Base-by-base conservation (phyloP, 2,113 vertebrate species). In the Phylloscopus whistleri region DNA sequence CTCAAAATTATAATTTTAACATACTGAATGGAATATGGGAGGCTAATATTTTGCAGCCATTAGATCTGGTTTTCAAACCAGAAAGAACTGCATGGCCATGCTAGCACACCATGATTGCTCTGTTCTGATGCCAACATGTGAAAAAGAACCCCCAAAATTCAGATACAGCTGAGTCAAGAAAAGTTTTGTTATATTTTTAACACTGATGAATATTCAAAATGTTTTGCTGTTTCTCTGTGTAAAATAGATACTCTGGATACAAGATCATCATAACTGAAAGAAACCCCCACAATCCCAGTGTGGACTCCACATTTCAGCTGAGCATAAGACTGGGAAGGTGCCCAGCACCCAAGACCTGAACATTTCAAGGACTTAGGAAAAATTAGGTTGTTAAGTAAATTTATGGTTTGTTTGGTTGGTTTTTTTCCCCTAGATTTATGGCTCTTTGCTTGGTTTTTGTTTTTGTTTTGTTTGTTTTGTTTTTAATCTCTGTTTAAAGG, bases 251-350 rank as follows among this genome's bases (percentile, higher is more conserved):
- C 5, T 52, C 28, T 53, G 18, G 23, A 58, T 43, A 66, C 5
- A 72, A 53, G 37, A 53, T 24, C 8, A 49, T 30, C 1, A 6
- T 4, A 53, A 67, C 10, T 31, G 18, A 64, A 78, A 56, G 26
- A 52, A 66, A 53, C 2, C 4, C 7, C 19, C 21, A 35, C 18
- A 68, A 7, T 31, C n/a, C 28, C 39, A 6, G 1, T 4, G 1
- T 16, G 24, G 13, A 22, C 18, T 58, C 35, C 43, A 24, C 9
- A 27, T 63, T 83, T 83, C 68, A n/a, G 28, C 16, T 31, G 15
- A 77, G 22, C 11, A 33, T 1, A 4, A 2, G 33, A 13, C 16
- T 63, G 16, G 7, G 27, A 52, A 41, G 10, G 28, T 7, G 28
- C 44, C 6, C 48, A 79, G n/a, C 48, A 43, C 2, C 35, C 39